Percentiles rank a stretch among this genome's conserved stretches.
Conservation (phyloP, 2,113 vertebrate species). For the Malurus cyaneus region DNA sequence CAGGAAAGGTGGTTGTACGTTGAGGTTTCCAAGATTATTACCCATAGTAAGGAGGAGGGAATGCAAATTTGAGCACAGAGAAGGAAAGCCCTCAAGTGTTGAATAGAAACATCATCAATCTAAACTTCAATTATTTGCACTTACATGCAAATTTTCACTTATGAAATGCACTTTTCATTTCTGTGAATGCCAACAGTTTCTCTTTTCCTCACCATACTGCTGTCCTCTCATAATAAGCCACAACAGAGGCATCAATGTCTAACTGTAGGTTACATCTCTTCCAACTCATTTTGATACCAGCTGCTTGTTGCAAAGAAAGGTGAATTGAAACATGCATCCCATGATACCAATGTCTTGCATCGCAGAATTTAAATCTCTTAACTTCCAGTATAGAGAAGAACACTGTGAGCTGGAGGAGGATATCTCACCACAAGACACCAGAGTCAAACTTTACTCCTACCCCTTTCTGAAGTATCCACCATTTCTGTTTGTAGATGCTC, state of each 20-base stretch:
- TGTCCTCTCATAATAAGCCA: background rate
- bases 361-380: background rate
- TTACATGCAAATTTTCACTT: background rate
- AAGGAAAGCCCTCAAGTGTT: background rate
- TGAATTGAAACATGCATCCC: background rate
- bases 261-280: background rate
- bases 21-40: background rate
- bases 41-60: background rate
- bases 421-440: background rate
- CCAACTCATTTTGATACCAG: background rate
- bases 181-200: background rate
- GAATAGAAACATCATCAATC: background rate
- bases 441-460: background rate
- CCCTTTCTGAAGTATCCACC: background rate
- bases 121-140: background rate
- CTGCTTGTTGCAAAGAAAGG: background rate
- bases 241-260: background rate
- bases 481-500: background rate
- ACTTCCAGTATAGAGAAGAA: background rate
- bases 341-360: background rate
- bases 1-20: background rate
- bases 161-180: too few relatives aligned
- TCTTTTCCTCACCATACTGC: background rate
- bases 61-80: background rate
- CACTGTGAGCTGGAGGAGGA: background rate